A percentile compares a stretch with the other conserved stretches of the same genome.
phyloP scores from a whole-genome alignment of 2,113 vertebrate genomes.

The Siniperca knerii region DNA sequence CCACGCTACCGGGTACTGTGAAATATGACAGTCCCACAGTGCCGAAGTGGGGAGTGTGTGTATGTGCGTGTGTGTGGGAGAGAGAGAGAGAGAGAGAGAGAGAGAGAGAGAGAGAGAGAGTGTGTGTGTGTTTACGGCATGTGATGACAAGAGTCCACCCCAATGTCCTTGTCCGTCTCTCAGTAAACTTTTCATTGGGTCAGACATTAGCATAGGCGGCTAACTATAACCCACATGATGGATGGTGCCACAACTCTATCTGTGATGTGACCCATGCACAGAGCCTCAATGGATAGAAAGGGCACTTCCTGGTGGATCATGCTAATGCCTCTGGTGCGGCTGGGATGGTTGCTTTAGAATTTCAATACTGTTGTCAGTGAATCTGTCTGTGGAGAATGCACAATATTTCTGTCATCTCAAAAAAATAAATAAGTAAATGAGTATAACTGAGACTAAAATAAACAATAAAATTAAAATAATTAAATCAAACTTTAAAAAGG shows the following conservation, averaged over 20 bases:
- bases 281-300: conserved; percentile 82
- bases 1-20: conserved; percentile 78
- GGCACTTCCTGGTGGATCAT: conserved; percentile 83
- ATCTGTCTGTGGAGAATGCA: conserved; percentile 48
- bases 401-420: conserved; percentile 21
- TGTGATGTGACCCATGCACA: conserved; percentile 84
- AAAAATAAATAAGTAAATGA: not conserved
- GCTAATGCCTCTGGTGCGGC: conserved; percentile 79
- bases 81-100: conserved; percentile 1
- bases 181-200: conserved; percentile 84
- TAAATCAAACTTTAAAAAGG: not conserved
- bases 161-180: conserved; percentile 85
- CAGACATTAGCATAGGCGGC: conserved; percentile 83
- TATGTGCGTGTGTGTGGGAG: conserved; percentile 1
- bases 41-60: conserved; percentile 55
- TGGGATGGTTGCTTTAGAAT: conserved; percentile 71
- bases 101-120: not conserved
- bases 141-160: conserved; percentile 77
- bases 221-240: conserved; percentile 85
- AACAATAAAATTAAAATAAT: not conserved
- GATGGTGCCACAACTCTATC: conserved; percentile 82
- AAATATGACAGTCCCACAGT: conserved; percentile 83
- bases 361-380: conserved; percentile 74
- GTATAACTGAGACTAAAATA: not conserved
- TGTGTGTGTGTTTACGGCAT: conserved; percentile 71